Conservation (phyloP, 1,140 invertebrate genomes). For the Aphis craccivora region DNA sequence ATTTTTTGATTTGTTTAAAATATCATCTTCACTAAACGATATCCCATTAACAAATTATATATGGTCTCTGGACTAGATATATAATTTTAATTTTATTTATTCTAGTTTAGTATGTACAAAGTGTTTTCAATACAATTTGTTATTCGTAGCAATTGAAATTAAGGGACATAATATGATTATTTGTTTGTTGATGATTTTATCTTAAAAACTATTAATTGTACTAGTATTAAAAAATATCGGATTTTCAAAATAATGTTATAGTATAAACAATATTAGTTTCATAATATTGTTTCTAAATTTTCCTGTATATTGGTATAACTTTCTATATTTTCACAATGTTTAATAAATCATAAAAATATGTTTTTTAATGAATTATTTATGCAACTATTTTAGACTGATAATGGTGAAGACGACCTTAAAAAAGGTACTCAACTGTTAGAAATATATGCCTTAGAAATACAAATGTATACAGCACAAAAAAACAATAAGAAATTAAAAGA, state of each 20-base stretch:
- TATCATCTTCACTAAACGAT: not conserved
- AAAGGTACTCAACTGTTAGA: slow-evolving; percentile 98
- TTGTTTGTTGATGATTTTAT: not conserved
- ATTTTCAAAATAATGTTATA: not conserved
- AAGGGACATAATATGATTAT: not conserved
- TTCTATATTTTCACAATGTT: not conserved
- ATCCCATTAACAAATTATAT: not conserved
- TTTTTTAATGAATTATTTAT: not conserved
- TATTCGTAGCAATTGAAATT: not conserved
- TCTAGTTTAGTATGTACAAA: no score
- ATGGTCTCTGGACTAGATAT: no score
- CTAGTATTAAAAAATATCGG: not conserved
- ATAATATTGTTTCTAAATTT: not conserved
- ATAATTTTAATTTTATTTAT: no score
- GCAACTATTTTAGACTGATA: slow-evolving; percentile 81
- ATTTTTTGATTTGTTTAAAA: not conserved
- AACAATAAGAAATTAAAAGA: slow-evolving; percentile 99
- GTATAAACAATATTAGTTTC: not conserved
- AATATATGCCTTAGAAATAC: slow-evolving; percentile 99
- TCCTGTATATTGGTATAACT: not conserved
- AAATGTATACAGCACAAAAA: slow-evolving; percentile 99
- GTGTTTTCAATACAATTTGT: no score
- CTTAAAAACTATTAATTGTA: not conserved
- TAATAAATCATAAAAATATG: not conserved
- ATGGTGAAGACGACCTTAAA: slow-evolving; percentile 99